Conservation (phyloP, 2,888 invertebrate species). For the Cryptus viduatorius region DNA sequence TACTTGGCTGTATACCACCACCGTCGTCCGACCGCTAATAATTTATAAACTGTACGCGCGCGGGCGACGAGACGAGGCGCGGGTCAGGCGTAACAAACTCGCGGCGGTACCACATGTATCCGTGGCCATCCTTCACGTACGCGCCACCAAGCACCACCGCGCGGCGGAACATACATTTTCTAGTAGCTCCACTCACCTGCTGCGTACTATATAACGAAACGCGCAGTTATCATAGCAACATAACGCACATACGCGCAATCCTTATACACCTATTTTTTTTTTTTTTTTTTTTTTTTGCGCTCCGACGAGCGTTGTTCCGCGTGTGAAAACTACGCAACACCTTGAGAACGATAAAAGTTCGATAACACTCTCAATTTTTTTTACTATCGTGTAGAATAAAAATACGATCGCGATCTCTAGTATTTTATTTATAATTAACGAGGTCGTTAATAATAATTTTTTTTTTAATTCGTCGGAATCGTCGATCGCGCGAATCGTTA, state of each 20-base stretch:
- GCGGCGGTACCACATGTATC: slow-evolving; percentile 22
- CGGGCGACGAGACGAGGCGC: slow-evolving; percentile 34
- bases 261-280: slow-evolving; percentile 33
- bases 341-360: background rate
- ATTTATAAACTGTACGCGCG: slow-evolving; percentile 65
- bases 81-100: slow-evolving; percentile 63
- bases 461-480: too few species aligned
- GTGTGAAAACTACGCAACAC: slow-evolving; percentile 60
- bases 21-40: slow-evolving; percentile 59
- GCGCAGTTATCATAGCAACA: slow-evolving; percentile 18
- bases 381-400: too few species aligned
- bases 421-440: too few species aligned
- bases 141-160: slow-evolving; percentile 33
- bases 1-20: slow-evolving; percentile 57
- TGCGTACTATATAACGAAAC: slow-evolving; percentile 15
- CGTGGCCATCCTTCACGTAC: slow-evolving; percentile 37
- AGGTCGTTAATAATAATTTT: too few species aligned
- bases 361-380: too few species aligned
- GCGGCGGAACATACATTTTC: slow-evolving; percentile 8
- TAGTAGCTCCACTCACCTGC: slow-evolving; percentile 25
- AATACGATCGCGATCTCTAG: too few species aligned
- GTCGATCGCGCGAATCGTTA: too few species aligned
- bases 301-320: slow-evolving; percentile 54
- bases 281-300: background rate
- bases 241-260: slow-evolving; percentile 17